Base-by-base conservation (phyloP, 2,797 vertebrate species). In the Acanthurus leucopareius region DNA sequence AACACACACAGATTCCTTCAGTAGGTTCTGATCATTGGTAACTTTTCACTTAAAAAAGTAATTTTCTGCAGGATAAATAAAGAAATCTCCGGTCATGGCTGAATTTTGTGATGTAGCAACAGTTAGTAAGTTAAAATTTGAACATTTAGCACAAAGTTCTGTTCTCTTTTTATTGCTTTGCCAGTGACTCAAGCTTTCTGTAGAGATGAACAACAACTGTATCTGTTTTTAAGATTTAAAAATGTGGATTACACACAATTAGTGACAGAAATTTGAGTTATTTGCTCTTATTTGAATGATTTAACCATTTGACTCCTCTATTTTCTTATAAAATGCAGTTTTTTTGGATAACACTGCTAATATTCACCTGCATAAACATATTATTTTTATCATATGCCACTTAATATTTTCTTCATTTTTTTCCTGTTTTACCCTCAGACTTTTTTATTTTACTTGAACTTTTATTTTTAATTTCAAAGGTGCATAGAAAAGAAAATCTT, bases 21-120 rank as follows among this genome's bases (percentile, higher is more conserved):
- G 17, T 14, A 7, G 13, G 19, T 38, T 44, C 51, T 44, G 3
- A 25, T 9, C 3, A 32, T 40, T 47, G 53, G 42, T 49, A 44
- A 42, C 10, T 16, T 53, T 51, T n/a, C 9, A 48, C 17, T 3
- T n/a, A n/a, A n/a, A n/a, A 13, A n/a, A 19, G 11, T 32, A 0
- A 2, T 47, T 58, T 14, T 40, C 52, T 59, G 47, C 48, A 20
- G 20, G 28, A 58, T 61, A 44, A 7, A 51, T 9, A 19, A 0
- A 10, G 7, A 66, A 1, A 11, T 32, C 22, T 3, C 19, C 15
- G 9, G 40, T 11, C 19, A 84, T 80, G 77, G 1, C 7, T 0
- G 19, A 15, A 48, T 7, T 0, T 2, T 0, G 0, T 4, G 0
- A 17, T 0, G 5, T 1, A 2, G 7, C 2, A 42, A 9, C 5